Evolutionary conservation across 2,797 vertebrate genomes (phyloP), one percentile per base, ranked within the genome.

Genomic region (Lepilemur septentrionalis): DNA sequence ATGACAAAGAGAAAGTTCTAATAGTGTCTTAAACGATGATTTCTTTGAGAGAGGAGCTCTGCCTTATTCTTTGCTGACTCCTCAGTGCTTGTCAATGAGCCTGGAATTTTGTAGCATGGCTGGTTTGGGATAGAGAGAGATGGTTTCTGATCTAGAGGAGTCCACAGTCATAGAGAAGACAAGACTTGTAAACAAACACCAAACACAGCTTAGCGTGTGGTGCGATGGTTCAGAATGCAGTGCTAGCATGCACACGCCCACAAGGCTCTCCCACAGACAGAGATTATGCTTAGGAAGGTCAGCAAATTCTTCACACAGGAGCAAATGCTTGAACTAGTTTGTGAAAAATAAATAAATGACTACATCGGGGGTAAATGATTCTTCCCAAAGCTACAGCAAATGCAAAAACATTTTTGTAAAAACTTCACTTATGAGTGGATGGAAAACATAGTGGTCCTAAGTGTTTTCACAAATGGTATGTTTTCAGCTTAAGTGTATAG

Each of bases 161-260:
- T 52, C 32, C 38, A 46, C 7, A 12, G 13, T 43, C 69, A 65
- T 3, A 82, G 38, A 76, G 17, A 14, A 85, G 18, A 43, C 14
- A 30, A 52, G n/a, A 46, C 1, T 5, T 1, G 2, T 11, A n/a
- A 91, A 57, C 65, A 81, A 59, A 87, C 3, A 81, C 22, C 50
- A 63, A 63, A 4, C 9, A 30, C 38, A 55, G 32, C 13, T 38
- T 23, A n/a, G 61, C 0, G 25, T 20, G 2, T 4, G 14, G 9
- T 23, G 13, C 0, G 1, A 0, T 14, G 17, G 82, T 67, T 67
- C 57, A 32, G n/a, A 65, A 35, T n/a, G 61, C 52, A 20, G 30
- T 0, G 14, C 5, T 1, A 2, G 2, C 12, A 32, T 0, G 30
- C n/a, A 50, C 6, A 30, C 0, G 17, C 25, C 30, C 32, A 76